phyloP scores from a whole-genome alignment of 1,140 invertebrate species.

The Micrasema longulum region DNA sequence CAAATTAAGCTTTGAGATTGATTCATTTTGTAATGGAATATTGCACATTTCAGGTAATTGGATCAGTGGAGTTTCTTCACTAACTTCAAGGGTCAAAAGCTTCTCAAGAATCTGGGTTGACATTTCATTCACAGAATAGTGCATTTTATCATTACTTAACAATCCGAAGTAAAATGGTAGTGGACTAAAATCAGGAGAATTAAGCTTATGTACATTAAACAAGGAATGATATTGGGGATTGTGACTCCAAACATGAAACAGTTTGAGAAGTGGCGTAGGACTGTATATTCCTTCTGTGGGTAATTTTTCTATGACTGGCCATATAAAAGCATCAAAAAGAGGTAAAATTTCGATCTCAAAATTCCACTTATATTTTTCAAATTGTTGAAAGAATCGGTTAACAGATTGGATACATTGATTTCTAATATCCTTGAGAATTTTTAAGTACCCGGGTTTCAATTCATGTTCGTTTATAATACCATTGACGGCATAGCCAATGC shows the following conservation, averaged over 20 bases:
- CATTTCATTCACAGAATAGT: conserved; percentile 73
- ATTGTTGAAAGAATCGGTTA: conserved; percentile 82
- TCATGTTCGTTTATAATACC: conserved; percentile 70
- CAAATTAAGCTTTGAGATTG: conserved; percentile 57
- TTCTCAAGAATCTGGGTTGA: conserved; percentile 86
- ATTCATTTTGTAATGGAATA: conserved; percentile 53
- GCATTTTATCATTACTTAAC: conserved; percentile 75
- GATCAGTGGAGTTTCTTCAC: conserved; percentile 64
- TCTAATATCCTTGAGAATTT: conserved; percentile 77
- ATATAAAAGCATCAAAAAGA: conserved; percentile 82
- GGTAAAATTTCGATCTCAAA: conserved; percentile 77
- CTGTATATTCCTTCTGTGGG: conserved; percentile 85
- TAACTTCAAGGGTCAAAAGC: conserved; percentile 75
- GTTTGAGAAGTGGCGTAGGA: conserved; percentile 84
- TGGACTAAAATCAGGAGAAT: conserved; percentile 66
- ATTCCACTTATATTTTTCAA: conserved; percentile 81
- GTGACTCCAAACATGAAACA: conserved; percentile 81
- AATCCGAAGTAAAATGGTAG: conserved; percentile 78
- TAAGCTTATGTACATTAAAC: conserved; percentile 72
- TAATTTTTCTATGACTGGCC: conserved; percentile 83
- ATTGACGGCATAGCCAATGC: conserved; percentile 74
- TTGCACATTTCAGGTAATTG: conserved; percentile 60
- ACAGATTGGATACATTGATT: conserved; percentile 71
- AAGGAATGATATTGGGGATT: conserved; percentile 81
- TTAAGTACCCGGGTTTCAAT: conserved; percentile 73